These are phyloP conservation scores for Scelioninae gen. 1 DNA, from an alignment of 2,888 invertebrate genomes.

Conservation along the genomic window DNA sequence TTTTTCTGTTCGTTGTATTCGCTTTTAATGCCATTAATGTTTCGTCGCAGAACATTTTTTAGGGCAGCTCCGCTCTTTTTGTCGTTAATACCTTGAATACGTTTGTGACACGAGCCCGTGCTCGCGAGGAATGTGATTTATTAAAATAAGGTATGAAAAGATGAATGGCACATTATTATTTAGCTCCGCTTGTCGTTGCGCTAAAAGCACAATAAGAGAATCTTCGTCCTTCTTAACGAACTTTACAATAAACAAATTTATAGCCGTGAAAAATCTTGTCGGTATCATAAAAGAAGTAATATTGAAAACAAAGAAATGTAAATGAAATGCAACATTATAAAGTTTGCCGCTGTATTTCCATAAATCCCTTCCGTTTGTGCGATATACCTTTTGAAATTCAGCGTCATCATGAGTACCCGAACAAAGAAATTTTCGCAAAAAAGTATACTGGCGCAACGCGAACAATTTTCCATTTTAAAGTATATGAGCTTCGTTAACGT, in stretches of 20 bases:
- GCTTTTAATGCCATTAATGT: constrained; percentile 9
- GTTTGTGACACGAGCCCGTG: background rate
- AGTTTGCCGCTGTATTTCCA: constrained; percentile 66
- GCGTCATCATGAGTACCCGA: constrained; percentile 5
- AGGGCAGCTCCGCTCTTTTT: constrained; percentile 6
- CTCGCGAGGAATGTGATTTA: constrained; percentile 23
- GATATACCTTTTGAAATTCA: constrained; percentile 37
- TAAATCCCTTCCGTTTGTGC: constrained; percentile 58
- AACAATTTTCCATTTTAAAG: constrained; percentile 30
- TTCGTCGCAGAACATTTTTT: background rate
- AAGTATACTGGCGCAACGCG: constrained; percentile 18
- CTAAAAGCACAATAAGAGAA: constrained; percentile 31
- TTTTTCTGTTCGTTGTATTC: constrained; percentile 9
- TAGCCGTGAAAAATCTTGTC: constrained; percentile 46
- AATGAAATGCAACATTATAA: constrained; percentile 63
- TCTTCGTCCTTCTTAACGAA: constrained; percentile 41
- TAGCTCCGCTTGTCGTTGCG: constrained; percentile 4
- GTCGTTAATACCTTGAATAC: constrained; percentile 30
- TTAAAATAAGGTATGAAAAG: constrained; percentile 35
- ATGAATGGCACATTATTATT: constrained; percentile 40
- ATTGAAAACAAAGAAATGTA: constrained; percentile 57
- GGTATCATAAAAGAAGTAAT: constrained; percentile 48
- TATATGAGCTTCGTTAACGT: constrained; percentile 29
- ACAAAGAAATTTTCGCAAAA: constrained; percentile 47
- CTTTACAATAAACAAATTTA: constrained; percentile 50